Conservation (phyloP, 2,888 invertebrate species). For the Catonia carolina region DNA sequence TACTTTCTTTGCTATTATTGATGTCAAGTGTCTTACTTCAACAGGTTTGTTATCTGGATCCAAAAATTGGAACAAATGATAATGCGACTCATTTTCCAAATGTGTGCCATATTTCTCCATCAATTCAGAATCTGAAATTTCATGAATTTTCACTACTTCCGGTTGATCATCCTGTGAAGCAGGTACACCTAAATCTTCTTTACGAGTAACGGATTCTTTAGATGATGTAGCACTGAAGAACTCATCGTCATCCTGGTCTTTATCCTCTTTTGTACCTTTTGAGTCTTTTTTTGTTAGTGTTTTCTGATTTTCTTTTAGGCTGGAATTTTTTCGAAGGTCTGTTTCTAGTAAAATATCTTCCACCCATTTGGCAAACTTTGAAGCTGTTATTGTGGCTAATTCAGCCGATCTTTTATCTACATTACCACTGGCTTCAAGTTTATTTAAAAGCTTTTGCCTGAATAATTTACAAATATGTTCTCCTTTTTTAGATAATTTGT, state of each 20-base stretch:
- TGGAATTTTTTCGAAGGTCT: not conserved
- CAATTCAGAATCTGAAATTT: conserved; percentile 1
- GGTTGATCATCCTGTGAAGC: not conserved
- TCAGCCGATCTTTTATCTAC: not conserved
- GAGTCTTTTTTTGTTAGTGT: not conserved
- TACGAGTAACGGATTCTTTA: too few species aligned
- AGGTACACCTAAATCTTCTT: not conserved
- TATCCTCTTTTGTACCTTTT: not conserved
- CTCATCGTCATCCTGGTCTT: not conserved
- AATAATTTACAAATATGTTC: conserved; percentile 2
- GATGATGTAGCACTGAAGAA: not conserved
- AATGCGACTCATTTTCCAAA: not conserved
- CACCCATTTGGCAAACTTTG: conserved; percentile 6
- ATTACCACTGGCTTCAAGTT: not conserved
- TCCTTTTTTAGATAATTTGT: not conserved
- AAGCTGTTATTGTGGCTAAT: not conserved
- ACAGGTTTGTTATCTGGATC: not conserved
- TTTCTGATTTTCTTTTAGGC: not conserved
- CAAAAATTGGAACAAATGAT: not conserved
- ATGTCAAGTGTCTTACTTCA: not conserved
- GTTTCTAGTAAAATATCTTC: not conserved
- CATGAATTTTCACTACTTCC: not conserved
- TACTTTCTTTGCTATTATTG: not conserved
- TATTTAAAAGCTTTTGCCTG: not conserved
- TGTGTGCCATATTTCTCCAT: not conserved